A percentile compares a stretch with the other conserved stretches of the same genome.
Evolutionary conservation across 2,888 invertebrate genomes (phyloP).

Genomic region (Mycalesis mineus): DNA sequence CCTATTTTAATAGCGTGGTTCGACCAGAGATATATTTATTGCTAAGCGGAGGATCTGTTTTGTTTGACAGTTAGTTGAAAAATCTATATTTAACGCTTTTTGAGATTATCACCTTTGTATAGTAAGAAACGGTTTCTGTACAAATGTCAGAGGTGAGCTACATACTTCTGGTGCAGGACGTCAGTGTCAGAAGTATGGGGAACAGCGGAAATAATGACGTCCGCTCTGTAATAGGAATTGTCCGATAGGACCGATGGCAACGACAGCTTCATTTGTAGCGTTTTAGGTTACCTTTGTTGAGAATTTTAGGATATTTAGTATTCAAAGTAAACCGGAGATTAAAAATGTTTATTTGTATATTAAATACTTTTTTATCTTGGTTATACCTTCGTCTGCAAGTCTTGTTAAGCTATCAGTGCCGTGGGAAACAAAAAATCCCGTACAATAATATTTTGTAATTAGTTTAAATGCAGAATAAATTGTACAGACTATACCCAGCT

Average conservation of each 20-base stretch:
- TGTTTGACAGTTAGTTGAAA: too few species aligned
- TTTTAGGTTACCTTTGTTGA: not conserved
- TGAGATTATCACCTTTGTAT: not conserved
- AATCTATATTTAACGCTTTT: not conserved
- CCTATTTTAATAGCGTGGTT: too few species aligned
- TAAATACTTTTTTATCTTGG: too few species aligned
- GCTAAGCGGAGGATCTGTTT: too few species aligned
- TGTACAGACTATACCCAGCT: too few species aligned
- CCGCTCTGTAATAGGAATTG: constrained; percentile 72
- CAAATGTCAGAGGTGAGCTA: constrained; percentile 34
- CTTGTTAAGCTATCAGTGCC: too few species aligned
- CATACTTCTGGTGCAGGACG: constrained; percentile 48
- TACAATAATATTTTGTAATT: too few species aligned
- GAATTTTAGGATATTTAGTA: not conserved
- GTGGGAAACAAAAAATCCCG: too few species aligned
- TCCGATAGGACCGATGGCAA: constrained; percentile 30
- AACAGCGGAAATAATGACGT: constrained; percentile 72
- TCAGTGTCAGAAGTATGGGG: constrained; percentile 46
- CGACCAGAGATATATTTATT: too few species aligned
- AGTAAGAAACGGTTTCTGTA: not conserved
- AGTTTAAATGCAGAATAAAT: too few species aligned
- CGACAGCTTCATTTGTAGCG: constrained; percentile 11
- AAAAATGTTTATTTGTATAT: too few species aligned
- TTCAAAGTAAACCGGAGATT: not conserved
- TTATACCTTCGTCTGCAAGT: too few species aligned